Percentiles rank a stretch among this genome's conserved stretches.
Conservation (phyloP, 1,140 invertebrate species). For the Sitophilus oryzae region DNA sequence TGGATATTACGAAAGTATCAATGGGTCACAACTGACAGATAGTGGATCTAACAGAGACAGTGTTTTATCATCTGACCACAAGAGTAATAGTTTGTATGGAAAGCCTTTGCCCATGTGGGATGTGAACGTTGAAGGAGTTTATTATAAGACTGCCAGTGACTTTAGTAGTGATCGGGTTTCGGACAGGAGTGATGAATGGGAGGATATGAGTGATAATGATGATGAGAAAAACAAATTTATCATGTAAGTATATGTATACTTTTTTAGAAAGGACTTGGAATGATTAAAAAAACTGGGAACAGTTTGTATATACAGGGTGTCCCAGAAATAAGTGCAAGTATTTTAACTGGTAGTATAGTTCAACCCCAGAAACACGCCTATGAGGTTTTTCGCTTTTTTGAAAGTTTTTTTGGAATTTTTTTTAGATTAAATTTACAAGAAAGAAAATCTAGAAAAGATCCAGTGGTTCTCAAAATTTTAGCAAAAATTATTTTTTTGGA, state of each 20-base stretch:
- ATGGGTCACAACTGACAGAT: constrained; percentile 28
- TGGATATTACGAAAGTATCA: constrained; percentile 37
- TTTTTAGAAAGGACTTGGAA: too few species aligned
- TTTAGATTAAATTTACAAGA: too few species aligned
- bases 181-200: constrained; percentile 61
- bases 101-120: constrained; percentile 49
- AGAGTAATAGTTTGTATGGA: constrained; percentile 61
- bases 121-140: constrained; percentile 43
- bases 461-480: too few species aligned
- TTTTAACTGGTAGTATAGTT: too few species aligned
- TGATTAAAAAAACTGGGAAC: too few species aligned
- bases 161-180: constrained; percentile 44
- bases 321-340: too few species aligned
- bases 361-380: too few species aligned
- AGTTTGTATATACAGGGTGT: too few species aligned
- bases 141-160: constrained; percentile 39
- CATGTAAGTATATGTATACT: constrained; percentile 46
- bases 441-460: too few species aligned
- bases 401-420: too few species aligned
- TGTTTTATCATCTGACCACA: constrained; percentile 55
- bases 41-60: constrained; percentile 50
- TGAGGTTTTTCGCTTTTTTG: too few species aligned
- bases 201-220: constrained; percentile 55
- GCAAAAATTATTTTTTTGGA: too few species aligned
- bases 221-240: constrained; percentile 43